Conservation (phyloP, 2,797 vertebrate genomes). For the Amazona finschi region DNA sequence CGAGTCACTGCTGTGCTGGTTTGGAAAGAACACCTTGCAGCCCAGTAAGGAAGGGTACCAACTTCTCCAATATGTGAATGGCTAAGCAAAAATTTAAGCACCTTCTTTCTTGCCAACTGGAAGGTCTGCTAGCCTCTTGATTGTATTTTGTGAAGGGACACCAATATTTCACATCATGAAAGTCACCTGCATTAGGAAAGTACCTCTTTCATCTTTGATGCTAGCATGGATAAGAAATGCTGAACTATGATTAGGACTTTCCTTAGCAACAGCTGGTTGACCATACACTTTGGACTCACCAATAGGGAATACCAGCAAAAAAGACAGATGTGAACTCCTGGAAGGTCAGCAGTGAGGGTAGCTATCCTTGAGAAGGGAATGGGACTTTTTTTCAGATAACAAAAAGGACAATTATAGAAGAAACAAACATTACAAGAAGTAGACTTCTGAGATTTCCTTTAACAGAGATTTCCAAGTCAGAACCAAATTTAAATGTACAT, state of each 20-base stretch:
- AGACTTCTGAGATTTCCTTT: conserved; percentile 11
- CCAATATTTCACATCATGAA: background rate
- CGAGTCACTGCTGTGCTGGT: background rate
- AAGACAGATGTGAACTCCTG: background rate
- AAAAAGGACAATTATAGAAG: background rate
- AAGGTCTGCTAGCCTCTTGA: background rate
- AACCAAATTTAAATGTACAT: background rate
- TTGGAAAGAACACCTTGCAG: background rate
- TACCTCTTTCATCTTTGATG: background rate
- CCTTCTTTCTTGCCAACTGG: background rate
- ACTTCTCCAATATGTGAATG: background rate
- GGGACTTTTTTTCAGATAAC: background rate
- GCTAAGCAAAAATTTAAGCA: background rate
- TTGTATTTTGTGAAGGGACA: background rate
- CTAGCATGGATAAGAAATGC: background rate
- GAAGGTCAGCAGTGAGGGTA: background rate
- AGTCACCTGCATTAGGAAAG: background rate
- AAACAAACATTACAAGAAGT: background rate
- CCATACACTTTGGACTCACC: background rate
- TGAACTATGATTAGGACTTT: background rate
- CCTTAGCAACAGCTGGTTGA: background rate
- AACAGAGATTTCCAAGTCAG: background rate
- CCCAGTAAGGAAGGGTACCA: background rate
- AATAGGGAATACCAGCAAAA: background rate
- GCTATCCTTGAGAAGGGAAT: background rate